Evolutionary conservation across 1,140 invertebrate genomes (phyloP).

Genomic region (Brachystomella parvula): DNA sequence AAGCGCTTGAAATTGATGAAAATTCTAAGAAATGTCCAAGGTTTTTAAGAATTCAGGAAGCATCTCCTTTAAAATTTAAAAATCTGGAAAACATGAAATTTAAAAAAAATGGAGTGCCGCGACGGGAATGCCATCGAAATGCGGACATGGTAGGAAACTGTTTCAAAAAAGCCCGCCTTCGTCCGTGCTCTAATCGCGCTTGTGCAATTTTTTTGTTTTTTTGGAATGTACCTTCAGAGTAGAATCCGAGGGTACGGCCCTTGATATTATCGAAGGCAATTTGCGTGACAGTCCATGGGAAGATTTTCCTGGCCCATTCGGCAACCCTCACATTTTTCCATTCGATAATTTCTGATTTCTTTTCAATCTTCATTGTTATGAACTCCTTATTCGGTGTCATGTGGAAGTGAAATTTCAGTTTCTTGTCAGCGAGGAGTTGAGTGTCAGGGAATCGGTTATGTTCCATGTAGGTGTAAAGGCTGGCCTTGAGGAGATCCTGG

Average conservation of each 20-base stretch:
- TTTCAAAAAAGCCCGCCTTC: no score
- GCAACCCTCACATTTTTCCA: slow-evolving; percentile 26
- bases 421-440: background rate
- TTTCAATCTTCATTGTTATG: slow-evolving; percentile 18
- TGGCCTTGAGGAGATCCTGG: slow-evolving; percentile 16
- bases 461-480: slow-evolving; percentile 11
- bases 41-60: no score
- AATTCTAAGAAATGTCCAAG: no score
- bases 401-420: background rate
- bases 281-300: slow-evolving; percentile 30
- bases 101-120: no score
- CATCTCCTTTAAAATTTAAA: no score
- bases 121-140: no score
- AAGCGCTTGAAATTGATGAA: no score
- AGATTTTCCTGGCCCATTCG: slow-evolving; percentile 8
- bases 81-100: no score
- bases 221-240: slow-evolving; percentile 16
- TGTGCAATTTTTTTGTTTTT: no score
- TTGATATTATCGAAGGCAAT: slow-evolving; percentile 18
- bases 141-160: no score
- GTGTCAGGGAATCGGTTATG: slow-evolving; percentile 24
- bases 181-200: no score
- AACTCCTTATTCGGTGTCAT: slow-evolving; percentile 31
- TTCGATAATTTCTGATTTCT: slow-evolving; percentile 12
- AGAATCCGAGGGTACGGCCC: slow-evolving; percentile 12